phyloP scores from a whole-genome alignment of 1,140 invertebrate genomes.

The Orius laevigatus region DNA sequence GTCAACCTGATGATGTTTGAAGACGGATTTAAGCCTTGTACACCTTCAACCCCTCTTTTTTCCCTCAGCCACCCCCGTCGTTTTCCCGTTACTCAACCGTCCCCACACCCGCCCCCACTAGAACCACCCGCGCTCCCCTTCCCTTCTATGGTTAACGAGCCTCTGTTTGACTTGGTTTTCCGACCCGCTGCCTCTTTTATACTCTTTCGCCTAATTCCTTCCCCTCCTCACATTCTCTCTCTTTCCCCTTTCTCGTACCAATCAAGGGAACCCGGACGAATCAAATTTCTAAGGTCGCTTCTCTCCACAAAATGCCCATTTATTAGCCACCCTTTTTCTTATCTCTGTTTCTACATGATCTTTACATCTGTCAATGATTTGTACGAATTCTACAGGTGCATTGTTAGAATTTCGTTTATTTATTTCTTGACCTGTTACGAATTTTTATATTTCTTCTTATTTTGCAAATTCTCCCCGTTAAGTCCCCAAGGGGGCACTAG shows the following conservation, averaged over 20 bases:
- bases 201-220: slow-evolving; percentile 10
- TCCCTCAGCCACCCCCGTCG: slow-evolving; percentile 4
- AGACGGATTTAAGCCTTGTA: slow-evolving; percentile 14
- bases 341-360: too few relatives aligned
- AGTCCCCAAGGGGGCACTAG: too few relatives aligned
- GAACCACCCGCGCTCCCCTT: slow-evolving; percentile 14
- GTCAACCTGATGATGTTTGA: slow-evolving; percentile 15
- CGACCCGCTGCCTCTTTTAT: slow-evolving; percentile 10
- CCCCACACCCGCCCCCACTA: slow-evolving; percentile 26
- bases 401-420: too few relatives aligned
- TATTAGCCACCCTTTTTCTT: neutral
- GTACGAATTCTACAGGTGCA: too few relatives aligned
- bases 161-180: slow-evolving; percentile 14
- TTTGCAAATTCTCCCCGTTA: too few relatives aligned
- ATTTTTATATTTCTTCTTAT: too few relatives aligned
- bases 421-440: too few relatives aligned
- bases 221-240: neutral
- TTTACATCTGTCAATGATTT: too few relatives aligned
- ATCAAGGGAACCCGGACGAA: slow-evolving; percentile 4
- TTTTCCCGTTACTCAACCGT: slow-evolving; percentile 6
- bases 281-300: slow-evolving; percentile 6
- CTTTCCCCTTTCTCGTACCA: neutral
- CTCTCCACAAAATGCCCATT: slow-evolving; percentile 4
- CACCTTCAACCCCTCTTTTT: slow-evolving; percentile 7
- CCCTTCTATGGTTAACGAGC: slow-evolving; percentile 10